phyloP scores from a whole-genome alignment of 1,140 invertebrate genomes.

The Pteromalus puparum region DNA sequence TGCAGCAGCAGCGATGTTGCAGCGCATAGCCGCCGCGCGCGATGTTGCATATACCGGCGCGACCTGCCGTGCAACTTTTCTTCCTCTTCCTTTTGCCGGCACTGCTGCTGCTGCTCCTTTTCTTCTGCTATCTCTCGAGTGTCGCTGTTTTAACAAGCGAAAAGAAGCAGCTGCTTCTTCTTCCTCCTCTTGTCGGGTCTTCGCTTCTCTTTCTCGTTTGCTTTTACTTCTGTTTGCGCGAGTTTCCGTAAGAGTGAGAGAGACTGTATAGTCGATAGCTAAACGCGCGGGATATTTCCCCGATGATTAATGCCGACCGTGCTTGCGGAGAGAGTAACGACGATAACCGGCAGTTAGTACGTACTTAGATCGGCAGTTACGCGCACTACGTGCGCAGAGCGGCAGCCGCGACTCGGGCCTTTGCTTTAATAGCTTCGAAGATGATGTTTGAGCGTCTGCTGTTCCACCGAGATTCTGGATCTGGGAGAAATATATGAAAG shows the following conservation, averaged over 20 bases:
- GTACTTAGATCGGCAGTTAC: constrained; percentile 56
- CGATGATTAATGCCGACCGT: constrained; percentile 14
- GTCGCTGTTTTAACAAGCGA: constrained; percentile 48
- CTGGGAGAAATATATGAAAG: background rate
- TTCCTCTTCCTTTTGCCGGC: background rate
- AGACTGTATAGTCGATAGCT: background rate
- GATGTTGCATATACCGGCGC: constrained; percentile 30
- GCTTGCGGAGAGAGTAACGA: constrained; percentile 1
- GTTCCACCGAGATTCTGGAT: background rate
- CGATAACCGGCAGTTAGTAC: constrained; percentile 65
- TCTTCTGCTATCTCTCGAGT: constrained; percentile 7
- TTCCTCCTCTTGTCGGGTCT: constrained; percentile 17
- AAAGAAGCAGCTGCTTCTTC: constrained; percentile 10
- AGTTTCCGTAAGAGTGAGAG: background rate
- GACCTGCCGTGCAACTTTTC: constrained; percentile 48
- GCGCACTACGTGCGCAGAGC: background rate
- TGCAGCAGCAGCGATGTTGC: constrained; percentile 18
- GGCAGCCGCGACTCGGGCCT: background rate
- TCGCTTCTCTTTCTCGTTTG: background rate
- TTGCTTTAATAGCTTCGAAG: constrained; percentile 15
- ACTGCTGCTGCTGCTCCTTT: background rate
- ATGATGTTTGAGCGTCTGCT: background rate
- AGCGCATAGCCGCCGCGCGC: constrained; percentile 46
- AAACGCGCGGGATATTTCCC: constrained; percentile 6
- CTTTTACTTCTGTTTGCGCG: constrained; percentile 19